Conservation (phyloP, 1,140 invertebrate species). For the Leptonema lineaticorne region DNA sequence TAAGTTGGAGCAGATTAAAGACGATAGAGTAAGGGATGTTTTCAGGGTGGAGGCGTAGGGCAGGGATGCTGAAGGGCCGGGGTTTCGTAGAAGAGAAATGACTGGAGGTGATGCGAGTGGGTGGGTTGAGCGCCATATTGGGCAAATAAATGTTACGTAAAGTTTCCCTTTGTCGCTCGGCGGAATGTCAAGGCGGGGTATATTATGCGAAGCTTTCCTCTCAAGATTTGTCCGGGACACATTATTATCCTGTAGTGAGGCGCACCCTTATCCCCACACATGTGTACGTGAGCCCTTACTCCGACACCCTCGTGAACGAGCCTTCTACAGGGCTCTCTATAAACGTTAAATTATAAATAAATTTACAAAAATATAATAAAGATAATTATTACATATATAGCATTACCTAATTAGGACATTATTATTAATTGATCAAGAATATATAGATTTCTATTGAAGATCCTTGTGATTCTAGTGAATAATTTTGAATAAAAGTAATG, state of each 20-base stretch:
- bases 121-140: constrained; percentile 9
- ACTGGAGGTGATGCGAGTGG: background rate
- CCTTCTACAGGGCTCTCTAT: no score
- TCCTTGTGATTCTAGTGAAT: no score
- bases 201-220: constrained; percentile 26
- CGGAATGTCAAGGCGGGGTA: constrained; percentile 20
- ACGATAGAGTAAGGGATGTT: background rate
- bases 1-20: background rate
- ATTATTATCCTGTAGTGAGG: constrained; percentile 27
- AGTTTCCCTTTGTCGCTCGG: constrained; percentile 17
- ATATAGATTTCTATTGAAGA: no score
- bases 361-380: no score
- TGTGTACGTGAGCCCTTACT: background rate
- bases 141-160: constrained; percentile 23
- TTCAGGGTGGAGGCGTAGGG: background rate
- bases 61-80: background rate
- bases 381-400: no score
- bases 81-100: background rate
- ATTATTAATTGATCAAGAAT: no score
- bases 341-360: no score
- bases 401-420: no score
- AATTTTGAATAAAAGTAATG: no score
- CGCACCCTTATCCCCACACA: constrained; percentile 12
- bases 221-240: constrained; percentile 27
- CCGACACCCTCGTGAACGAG: no score